Base-by-base conservation (phyloP, 1,140 invertebrate species). In the Acromyrmex heyeri region DNA sequence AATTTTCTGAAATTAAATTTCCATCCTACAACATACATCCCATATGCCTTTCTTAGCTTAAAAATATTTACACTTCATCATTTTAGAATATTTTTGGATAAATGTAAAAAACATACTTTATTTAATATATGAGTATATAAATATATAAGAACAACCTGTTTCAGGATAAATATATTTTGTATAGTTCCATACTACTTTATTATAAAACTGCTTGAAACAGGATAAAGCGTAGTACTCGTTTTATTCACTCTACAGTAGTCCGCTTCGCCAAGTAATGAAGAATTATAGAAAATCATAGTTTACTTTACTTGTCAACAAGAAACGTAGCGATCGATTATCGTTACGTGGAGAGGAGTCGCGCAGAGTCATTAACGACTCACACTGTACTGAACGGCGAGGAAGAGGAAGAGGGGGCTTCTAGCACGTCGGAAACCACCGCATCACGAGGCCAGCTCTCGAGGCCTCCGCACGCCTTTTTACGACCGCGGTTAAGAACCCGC, bases 401-500 rank as follows among this genome's bases (percentile, higher is more conserved):
- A 48, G 16, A 65, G 57, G 7, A 27, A 62, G 53, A 24, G 48
- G 53, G 16, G 59, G 59, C 30, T 6, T 30, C 30, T 6, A 83
- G 44, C 72, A 48, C 44, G 57, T 77, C 82, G 88, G 88, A 89
- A 88, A 90, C 70, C 88, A 89, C 88, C 87, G 87, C 30, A 0
- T 5, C 30, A 5, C 38, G 61, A 86, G 88, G 87, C 86, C 87
- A 87, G 85, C 72, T 90, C 87, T 65, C 64, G 69, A 88, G 24
- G 87, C 75, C 72, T 79, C 65, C 30, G 48, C 64, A 44, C 70
- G 48, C 24, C 62, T 85, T 85, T 85, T 85, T 78, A 78, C 75
- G 75, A 73, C 69, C 67, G 79, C 79, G 79, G 79, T 75, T 83
- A 83, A 75, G 79, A 83, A 75, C 67, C 67, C 34, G 67, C 78